Percentiles rank a stretch among this genome's conserved stretches.
Conservation (phyloP, 2,113 vertebrate genomes). For the Salminus brasiliensis region DNA sequence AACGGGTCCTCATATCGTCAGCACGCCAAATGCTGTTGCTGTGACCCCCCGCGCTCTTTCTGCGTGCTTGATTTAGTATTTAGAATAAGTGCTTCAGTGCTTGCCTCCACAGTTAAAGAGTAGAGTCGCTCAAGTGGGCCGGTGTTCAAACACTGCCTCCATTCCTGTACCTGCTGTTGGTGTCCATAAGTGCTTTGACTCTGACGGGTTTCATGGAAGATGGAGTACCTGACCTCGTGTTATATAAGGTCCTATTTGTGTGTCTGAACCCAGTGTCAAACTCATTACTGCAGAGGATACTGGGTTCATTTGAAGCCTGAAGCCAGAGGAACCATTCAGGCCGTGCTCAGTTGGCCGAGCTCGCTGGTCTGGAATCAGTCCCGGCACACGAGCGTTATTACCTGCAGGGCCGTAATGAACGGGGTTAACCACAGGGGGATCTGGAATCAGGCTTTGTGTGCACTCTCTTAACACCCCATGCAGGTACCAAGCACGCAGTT, state of each 20-base stretch:
- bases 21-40: background rate
- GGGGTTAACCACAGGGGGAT: constrained; percentile 2
- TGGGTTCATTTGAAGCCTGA: constrained; percentile 35
- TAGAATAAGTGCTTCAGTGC: constrained; percentile 16
- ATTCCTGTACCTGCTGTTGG: background rate
- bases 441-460: background rate
- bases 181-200: background rate
- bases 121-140: constrained; percentile 23
- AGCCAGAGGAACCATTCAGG: constrained; percentile 21
- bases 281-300: constrained; percentile 50
- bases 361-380: constrained; percentile 37
- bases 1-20: background rate
- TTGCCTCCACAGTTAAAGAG: constrained; percentile 19
- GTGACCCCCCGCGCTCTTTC: too few relatives aligned
- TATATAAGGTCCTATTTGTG: constrained; percentile 47
- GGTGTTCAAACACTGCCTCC: constrained; percentile 30
- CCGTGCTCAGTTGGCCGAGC: background rate
- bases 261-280: constrained; percentile 53
- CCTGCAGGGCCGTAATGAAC: background rate
- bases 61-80: constrained; percentile 30
- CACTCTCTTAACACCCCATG: constrained; percentile 6
- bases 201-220: constrained; percentile 16
- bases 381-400: background rate
- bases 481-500: background rate
- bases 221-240: constrained; percentile 23